A percentile compares a stretch with the other conserved stretches of the same genome.
phyloP scores from a whole-genome alignment of 2,888 invertebrate genomes.

The Synergus itoensis region DNA sequence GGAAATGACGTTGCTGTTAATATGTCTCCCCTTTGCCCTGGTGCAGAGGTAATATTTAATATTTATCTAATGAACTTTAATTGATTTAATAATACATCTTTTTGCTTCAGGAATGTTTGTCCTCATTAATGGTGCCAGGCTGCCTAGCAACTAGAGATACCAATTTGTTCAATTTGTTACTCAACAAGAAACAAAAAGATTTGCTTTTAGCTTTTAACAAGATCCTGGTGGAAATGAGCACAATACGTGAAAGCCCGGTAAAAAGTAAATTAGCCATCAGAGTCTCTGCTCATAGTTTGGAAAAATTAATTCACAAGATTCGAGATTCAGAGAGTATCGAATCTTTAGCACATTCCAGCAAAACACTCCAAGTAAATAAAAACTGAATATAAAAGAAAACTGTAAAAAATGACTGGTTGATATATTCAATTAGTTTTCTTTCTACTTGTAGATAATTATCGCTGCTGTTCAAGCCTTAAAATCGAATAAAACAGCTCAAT shows the following conservation, averaged over 20 bases:
- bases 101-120: conserved; percentile 63
- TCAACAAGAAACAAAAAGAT: conserved; percentile 71
- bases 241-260: conserved; percentile 62
- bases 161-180: conserved; percentile 65
- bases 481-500: conserved; percentile 79
- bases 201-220: conserved; percentile 68
- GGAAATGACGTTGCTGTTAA: conserved; percentile 83
- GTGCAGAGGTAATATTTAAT: conserved; percentile 60
- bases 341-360: conserved; percentile 63
- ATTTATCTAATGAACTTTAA: background rate
- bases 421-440: background rate
- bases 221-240: conserved; percentile 67
- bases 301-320: conserved; percentile 72
- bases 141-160: conserved; percentile 71
- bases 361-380: conserved; percentile 70
- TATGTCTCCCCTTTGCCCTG: conserved; percentile 81
- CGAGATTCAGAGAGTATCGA: conserved; percentile 63
- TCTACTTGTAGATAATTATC: conserved; percentile 73
- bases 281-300: conserved; percentile 74
- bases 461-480: conserved; percentile 82
- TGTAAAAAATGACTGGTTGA: background rate
- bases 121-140: conserved; percentile 68
- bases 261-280: conserved; percentile 69
- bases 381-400: background rate
- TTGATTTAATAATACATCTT: conserved; percentile 8